These are phyloP conservation scores for Sipha maydis DNA, from an alignment of 2,888 invertebrate genomes.

Conservation along the genomic window DNA sequence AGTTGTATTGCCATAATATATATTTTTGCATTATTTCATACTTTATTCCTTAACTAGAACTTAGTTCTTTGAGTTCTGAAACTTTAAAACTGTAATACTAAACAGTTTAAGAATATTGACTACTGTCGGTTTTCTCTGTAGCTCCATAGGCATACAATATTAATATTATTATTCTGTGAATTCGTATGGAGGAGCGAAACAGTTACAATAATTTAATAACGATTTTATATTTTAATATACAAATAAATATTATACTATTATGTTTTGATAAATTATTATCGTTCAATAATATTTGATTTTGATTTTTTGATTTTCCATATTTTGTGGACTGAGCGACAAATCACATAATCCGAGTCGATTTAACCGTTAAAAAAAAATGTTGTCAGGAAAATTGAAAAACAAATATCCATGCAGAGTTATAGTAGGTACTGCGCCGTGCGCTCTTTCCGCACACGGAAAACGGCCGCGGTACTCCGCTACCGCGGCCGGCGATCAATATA, in stretches of 20 bases:
- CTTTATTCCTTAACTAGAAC: too few relatives aligned
- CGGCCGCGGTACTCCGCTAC: background rate
- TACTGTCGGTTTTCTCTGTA: too few relatives aligned
- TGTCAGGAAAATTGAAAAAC: conserved; percentile 41
- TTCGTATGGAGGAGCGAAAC: background rate
- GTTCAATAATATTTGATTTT: background rate
- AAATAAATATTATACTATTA: too few relatives aligned
- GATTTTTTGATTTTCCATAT: background rate
- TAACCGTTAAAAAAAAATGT: conserved; percentile 27
- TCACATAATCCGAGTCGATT: background rate
- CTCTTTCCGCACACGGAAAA: background rate
- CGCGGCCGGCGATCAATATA: conserved; percentile 52
- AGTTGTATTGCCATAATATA: too few relatives aligned
- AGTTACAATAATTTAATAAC: too few relatives aligned
- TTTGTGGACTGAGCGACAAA: background rate
- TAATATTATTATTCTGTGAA: too few relatives aligned
- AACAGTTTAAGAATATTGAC: too few relatives aligned
- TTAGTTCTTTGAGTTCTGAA: too few relatives aligned
- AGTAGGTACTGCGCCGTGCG: background rate
- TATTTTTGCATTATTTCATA: too few relatives aligned
- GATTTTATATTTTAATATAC: too few relatives aligned
- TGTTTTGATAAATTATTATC: background rate
- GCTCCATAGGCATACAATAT: too few relatives aligned
- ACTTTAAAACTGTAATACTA: too few relatives aligned
- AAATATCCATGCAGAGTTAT: conserved; percentile 40